Evolutionary conservation across 2,113 vertebrate species (phyloP), one percentile per base, ranked within the genome.

Genomic region (Malurus cyaneus): DNA sequence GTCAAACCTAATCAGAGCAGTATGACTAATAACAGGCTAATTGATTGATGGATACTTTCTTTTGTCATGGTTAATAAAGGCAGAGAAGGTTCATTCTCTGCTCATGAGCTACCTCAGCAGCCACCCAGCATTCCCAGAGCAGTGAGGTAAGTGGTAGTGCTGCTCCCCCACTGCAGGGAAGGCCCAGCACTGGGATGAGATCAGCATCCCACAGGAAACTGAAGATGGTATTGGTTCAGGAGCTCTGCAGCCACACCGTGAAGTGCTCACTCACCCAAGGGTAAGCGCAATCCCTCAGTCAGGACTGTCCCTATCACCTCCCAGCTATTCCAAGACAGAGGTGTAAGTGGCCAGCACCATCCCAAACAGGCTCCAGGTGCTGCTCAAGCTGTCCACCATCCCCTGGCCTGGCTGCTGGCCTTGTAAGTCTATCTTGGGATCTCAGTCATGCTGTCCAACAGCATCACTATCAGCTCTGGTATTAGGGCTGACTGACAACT

Each of bases 81-180:
- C 74, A 80, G 82, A 80, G 59, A 2, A 2, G 85, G 70, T 29
- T 89, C 44, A 73, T 69, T 59, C 65, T 65, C 78, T 59, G 47
- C 59, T 94, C 14, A 1, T 62, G 50, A 52, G 36, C 53, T 16
- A 8, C 36, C 42, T 16, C 36, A n/a, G 72, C 72, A 80, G 69
- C 49, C 70, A 64, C 18, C 5, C 56, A n/a, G 57, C 4, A 2
- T 21, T 69, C 36, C 47, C 24, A 31, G 19, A 69, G 47, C 70
- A 39, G 61, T 0, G 8, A 71, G 36, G 36, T 12, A 32, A 65
- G 39, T 0, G 2, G 46, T 5, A 8, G 46, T 11, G 47, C 72
- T 67, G 19, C 23, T 61, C 46, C 53, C 57, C 28, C 47, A 25
- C 39, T 72, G 64, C 56, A 66, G 18, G 47, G 15, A 12, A 10